Evolutionary conservation across 2,113 vertebrate genomes (phyloP).

Genomic region (Pagrus major): DNA sequence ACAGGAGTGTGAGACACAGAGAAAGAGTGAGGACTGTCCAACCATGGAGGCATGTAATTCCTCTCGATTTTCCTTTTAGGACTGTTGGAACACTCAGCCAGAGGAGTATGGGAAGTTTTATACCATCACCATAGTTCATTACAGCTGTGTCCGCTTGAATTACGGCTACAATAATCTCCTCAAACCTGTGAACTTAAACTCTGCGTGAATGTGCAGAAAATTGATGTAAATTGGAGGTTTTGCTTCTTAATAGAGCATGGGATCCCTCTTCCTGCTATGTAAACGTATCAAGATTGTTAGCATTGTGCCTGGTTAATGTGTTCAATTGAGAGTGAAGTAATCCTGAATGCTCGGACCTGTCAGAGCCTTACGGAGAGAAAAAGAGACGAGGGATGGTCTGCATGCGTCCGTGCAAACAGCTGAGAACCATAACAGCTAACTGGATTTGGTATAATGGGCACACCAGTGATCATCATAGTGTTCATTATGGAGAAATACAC

Average conservation of each 20-base stretch:
- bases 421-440: neutral
- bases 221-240: slow-evolving; percentile 27
- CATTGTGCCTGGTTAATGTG: slow-evolving; percentile 19
- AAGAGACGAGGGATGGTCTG: neutral
- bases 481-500: slow-evolving; percentile 2
- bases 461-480: neutral
- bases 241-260: neutral
- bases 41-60: slow-evolving; percentile 45
- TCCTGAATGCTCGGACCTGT: neutral
- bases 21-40: slow-evolving; percentile 13
- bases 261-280: neutral
- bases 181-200: slow-evolving; percentile 30
- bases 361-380: neutral
- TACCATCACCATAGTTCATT: slow-evolving; percentile 38
- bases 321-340: neutral
- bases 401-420: neutral
- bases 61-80: slow-evolving; percentile 33
- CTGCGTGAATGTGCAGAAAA: slow-evolving; percentile 1
- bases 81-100: slow-evolving; percentile 23
- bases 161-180: slow-evolving; percentile 26
- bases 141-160: slow-evolving; percentile 21
- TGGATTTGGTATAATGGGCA: neutral
- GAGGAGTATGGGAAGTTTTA: slow-evolving; percentile 14
- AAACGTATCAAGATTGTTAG: slow-evolving; percentile 6
- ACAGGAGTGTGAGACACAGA: slow-evolving; percentile 38